Evolutionary conservation across 2,797 vertebrate species (phyloP), one percentile per base, ranked within the genome.

Genomic region (Neostethus bicornis): DNA sequence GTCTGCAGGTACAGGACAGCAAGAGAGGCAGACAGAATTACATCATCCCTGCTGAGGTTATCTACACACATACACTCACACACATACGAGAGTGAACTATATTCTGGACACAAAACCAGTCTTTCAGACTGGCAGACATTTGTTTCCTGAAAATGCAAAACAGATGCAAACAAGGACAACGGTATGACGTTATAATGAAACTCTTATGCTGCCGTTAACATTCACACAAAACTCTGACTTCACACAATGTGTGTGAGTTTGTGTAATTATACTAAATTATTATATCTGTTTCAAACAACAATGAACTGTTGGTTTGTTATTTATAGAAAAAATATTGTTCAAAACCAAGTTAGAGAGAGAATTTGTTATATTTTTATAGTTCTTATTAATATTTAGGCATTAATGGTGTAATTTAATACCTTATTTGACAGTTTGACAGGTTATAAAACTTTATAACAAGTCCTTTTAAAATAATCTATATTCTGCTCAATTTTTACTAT

Each of bases 131-230:
- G 13, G n/a, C 2, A 7, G 34, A 51, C 35, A 17, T 16, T 7
- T 32, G 10, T 32, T 45, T 14, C 12, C 51, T 1, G 34, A 13
- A 56, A 42, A 73, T 61, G 59, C 37, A 68, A 71, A 77, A 35
- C 7, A 0, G 14, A 77, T 84, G 83, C 75, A 90, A 85, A 88
- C 62, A 10, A 12, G 21, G 24, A 4, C 7, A 2, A 4, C 25
- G 12, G 10, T 19, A 19, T 43, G 51, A 29, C 1, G 17, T 51
- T 24, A 39, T 28, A 35, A 43, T n/a, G 4, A 17, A 43, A 50
- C 21, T 21, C 57, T 11, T 26, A 19, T 2, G 8, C 64, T 50
- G 55, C 35, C 16, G 9, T 26, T 11, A 45, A n/a, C 4, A 20
- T 10, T 21, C 23, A 5, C 4, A 4, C 9, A 49, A 23, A 0